phyloP scores from a whole-genome alignment of 30 jellyfish, hydroid and myxozoan genomes.

The Hydra vulgaris region DNA sequence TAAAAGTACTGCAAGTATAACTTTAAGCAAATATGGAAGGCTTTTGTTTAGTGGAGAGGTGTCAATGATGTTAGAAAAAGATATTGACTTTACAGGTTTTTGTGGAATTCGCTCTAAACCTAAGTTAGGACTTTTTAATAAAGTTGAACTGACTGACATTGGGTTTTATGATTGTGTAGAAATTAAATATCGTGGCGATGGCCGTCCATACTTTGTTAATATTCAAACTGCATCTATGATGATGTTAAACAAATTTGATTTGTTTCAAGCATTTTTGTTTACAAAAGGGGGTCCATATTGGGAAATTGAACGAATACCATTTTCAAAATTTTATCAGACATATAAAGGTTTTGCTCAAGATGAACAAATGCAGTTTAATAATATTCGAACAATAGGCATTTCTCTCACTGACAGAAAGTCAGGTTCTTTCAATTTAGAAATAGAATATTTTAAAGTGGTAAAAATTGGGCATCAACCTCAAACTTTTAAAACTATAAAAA shows the following conservation, averaged over 20 bases:
- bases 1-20: slow-evolving; percentile 30
- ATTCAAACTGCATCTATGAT: slow-evolving; percentile 49
- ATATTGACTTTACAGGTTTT: slow-evolving; percentile 63
- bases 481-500: slow-evolving; percentile 14
- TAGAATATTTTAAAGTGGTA: slow-evolving; percentile 65
- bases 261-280: slow-evolving; percentile 68
- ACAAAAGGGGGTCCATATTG: slow-evolving; percentile 98
- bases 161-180: slow-evolving; percentile 64
- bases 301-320: slow-evolving; percentile 91
- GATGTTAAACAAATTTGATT: slow-evolving; percentile 38
- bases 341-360: slow-evolving; percentile 86
- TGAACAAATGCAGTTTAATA: slow-evolving; percentile 50
- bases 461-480: slow-evolving; percentile 35
- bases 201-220: slow-evolving; percentile 77
- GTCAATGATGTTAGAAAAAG: slow-evolving; percentile 42
- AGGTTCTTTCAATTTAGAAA: slow-evolving; percentile 86
- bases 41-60: slow-evolving; percentile 53
- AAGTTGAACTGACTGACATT: slow-evolving; percentile 25
- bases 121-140: slow-evolving; percentile 21
- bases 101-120: slow-evolving; percentile 74
- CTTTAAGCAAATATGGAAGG: slow-evolving; percentile 62
- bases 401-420: slow-evolving; percentile 73
- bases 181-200: slow-evolving; percentile 83
- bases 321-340: slow-evolving; percentile 59
- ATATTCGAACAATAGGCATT: slow-evolving; percentile 55